A percentile compares a stretch with the other conserved stretches of the same genome.
phyloP scores from a whole-genome alignment of 2,113 vertebrate genomes.

The Eleginops maclovinus region DNA sequence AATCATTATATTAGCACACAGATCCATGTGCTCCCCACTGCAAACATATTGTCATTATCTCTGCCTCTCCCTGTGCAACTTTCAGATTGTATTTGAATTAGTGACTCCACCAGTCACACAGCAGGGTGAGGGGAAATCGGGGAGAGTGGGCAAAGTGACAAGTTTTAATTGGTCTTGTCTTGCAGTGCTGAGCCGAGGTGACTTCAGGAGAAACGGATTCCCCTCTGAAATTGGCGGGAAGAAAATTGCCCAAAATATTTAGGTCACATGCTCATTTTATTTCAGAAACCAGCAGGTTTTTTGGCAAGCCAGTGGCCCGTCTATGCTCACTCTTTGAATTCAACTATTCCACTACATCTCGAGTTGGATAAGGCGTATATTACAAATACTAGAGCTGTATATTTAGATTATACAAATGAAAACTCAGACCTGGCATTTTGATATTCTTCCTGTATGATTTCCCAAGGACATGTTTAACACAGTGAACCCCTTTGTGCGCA shows the following conservation, averaged over 20 bases:
- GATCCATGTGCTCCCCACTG: constrained; percentile 61
- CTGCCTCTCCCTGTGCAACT: constrained; percentile 44
- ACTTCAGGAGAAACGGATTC: constrained; percentile 16
- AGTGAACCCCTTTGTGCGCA: no score
- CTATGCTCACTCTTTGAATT: not conserved
- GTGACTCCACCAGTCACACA: constrained; percentile 63
- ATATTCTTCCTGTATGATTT: no score
- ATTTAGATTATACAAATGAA: no score
- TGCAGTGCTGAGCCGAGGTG: constrained; percentile 26
- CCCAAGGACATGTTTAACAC: no score
- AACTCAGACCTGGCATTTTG: no score
- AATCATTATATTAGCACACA: constrained; percentile 65
- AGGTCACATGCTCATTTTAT: constrained; percentile 1
- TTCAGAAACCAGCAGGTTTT: not conserved
- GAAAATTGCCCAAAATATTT: constrained; percentile 24
- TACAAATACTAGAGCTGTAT: no score
- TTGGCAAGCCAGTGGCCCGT: constrained; percentile 3
- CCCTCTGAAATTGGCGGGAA: not conserved
- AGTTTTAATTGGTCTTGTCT: constrained; percentile 70
- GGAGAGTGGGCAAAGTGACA: constrained; percentile 34
- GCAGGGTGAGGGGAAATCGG: constrained; percentile 33
- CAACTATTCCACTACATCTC: no score
- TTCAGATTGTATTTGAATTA: constrained; percentile 73
- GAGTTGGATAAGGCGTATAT: no score
- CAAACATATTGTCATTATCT: constrained; percentile 75